Evolutionary conservation across 2,113 vertebrate species (phyloP), one percentile per base, ranked within the genome.

Genomic region (Cygnus buccinator): DNA sequence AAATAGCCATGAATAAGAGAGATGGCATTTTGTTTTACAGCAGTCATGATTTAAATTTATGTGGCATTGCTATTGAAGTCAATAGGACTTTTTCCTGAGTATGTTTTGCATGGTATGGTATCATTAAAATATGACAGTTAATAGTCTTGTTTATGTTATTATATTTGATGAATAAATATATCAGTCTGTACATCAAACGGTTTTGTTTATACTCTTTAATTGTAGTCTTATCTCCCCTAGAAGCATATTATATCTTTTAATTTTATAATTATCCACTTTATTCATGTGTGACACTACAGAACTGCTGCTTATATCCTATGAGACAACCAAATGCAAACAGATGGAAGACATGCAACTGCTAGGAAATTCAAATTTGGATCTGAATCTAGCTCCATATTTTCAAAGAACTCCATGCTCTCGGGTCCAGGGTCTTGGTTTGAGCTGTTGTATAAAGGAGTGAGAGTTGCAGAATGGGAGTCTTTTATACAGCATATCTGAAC

Each of bases 191-290:
- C 93, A 95, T 97, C 97, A 97, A 95, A 92, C 55, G 8, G 83
- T 92, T 97, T 96, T 97, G 94, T 97, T 97, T 97, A 96, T 95
- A 85, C 95, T 95, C 78, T 97, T 88, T 97, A 95, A 97, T 96
- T 97, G 96, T 95, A 96, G 94, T 95, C 94, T 96, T 97, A 95
- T 97, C 94, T 92, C 89, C 85, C 89, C 65, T 91, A 92, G 90
- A 96, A 95, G 86, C 92, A 90, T 22, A 86, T 83, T 97, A 95
- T 95, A 95, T 93, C 91, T 96, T 97, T 96, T 95, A 95, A 96
- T 96, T 97, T 97, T 96, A 97, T 94, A 96, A 96, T 96, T 97
- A 97, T 95, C 84, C 90, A 92, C 94, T 97, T 97, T 97, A 96
- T 96, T 96, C 92, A 95, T 93, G 87, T 96, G 95, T 96, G 92